Base-by-base conservation (phyloP, 2,113 vertebrate species). In the Arothron firmamentum region DNA sequence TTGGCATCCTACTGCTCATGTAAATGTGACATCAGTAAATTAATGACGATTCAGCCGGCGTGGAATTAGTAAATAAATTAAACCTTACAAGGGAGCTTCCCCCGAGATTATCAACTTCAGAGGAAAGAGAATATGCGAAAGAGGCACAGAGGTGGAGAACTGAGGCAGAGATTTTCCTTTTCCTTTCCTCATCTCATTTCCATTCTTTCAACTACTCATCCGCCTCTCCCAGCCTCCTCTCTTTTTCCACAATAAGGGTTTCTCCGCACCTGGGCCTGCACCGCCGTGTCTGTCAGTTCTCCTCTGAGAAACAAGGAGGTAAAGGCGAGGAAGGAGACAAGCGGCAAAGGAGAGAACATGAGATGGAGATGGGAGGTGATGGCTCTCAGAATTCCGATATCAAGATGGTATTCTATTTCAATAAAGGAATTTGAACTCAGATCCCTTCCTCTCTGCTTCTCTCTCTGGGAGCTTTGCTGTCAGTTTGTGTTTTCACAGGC, bases 1-100 rank as follows among this genome's bases (percentile, higher is more conserved):
- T 59, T 54, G 34, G 51, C 66, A 77, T 88, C 80, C 74, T 76
- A 73, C 65, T 46, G 19, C 49, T 77, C 65, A 65, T 11, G 14
- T 65, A 82, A 82, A 81, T 75, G 65, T 69, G 67, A 77, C 62
- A 69, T 16, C 59, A 51, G 77, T 81, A 82, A 80, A 80, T 84
- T 87, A 85, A 80, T 81, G 78, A 80, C 64, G 67, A 72, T 78
- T 18, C 76, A 77, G 85, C 74, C 61, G 64, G 70, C 64, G 66
- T 76, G 77, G 65, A 13, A 7, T 19, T 65, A 47, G 70, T 82
- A 78, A 85, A 82, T 85, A 80, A 85, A 85, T 86, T 70, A 83
- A 66, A 67, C 56, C 65, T 71, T 67, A 52, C 5, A 34, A 68
- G 75, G 9, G 10, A 67, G 67, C 65, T 73, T 74, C 79, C 82